Conservation (phyloP, 2,113 vertebrate species). For the Gorsachius goisagi region DNA sequence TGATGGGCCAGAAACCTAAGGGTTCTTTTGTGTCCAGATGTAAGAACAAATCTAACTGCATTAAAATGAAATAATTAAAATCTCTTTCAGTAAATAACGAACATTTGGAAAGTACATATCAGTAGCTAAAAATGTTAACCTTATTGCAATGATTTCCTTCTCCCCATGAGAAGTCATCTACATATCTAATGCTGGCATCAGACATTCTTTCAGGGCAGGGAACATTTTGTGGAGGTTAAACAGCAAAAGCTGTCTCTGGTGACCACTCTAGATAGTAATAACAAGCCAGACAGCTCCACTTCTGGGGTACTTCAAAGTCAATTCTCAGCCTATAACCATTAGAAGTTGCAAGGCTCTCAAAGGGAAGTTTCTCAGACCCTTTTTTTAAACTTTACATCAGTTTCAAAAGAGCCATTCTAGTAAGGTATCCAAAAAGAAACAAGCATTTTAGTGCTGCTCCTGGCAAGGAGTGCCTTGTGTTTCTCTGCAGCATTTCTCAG, state of each 20-base stretch:
- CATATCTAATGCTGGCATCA: background rate
- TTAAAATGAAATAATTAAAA: background rate
- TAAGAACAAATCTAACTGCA: background rate
- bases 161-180: background rate
- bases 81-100: conserved; percentile 6
- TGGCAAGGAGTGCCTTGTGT: background rate
- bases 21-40: background rate
- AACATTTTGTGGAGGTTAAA: conserved; percentile 6
- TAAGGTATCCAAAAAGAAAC: background rate
- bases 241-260: background rate
- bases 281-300: background rate
- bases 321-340: background rate
- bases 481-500: background rate
- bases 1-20: background rate
- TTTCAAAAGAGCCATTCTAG: background rate
- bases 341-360: background rate
- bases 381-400: background rate
- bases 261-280: background rate
- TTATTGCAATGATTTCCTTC: background rate
- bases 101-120: background rate
- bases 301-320: background rate
- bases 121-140: conserved; percentile 11
- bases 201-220: background rate
- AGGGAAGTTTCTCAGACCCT: background rate
- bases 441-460: background rate